Base-by-base conservation (phyloP, 2,888 invertebrate species). In the Nymphalis polychloros region DNA sequence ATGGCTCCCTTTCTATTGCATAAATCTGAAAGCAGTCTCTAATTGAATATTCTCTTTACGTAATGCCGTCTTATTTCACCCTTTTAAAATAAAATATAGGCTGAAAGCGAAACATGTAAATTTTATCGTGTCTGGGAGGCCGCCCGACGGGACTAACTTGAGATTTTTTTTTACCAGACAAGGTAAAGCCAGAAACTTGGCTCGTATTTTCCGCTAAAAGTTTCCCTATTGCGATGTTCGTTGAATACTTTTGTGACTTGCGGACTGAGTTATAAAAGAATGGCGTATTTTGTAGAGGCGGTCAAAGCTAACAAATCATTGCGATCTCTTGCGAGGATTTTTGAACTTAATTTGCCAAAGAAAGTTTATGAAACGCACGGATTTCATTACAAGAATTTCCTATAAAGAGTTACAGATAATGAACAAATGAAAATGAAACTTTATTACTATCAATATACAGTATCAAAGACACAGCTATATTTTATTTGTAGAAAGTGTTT, bases 41-140 rank as follows among this genome's bases (percentile, higher is more conserved):
- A 90, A 92, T 91, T 92, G 88, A 91, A 91, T 91, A 92, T 92
- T 92, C 91, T 85, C 84, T 89, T 88, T 89, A 85, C 88, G 89
- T 88, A 89, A 89, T 85, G 80, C 84, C 83, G 82, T 85, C 87
- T 89, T 89, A 89, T 85, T 91, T 87, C 86, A 90, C 90, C 90
- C 90, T 88, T 91, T 76, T 89, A 90, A 89, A 91, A 89, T 88
- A 90, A 92, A 92, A 89, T 90, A 90, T 84, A 88, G 85, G 83
- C 85, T 82, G 84, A 84, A 86, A 87, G 84, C 83, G 87, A 89
- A 90, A 89, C 89, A 92, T 92, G 92, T 90, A 92, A 92, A 92
- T 92, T 91, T 89, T 86, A 90, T 89, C 88, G 88, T 82, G 87
- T 87, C 89, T 87, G 84, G 81, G 83, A 79, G 80, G 80, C 82